Evolutionary conservation across 2,797 vertebrate genomes (phyloP), one percentile per base, ranked within the genome.

Genomic region (Anguilla obscura): DNA sequence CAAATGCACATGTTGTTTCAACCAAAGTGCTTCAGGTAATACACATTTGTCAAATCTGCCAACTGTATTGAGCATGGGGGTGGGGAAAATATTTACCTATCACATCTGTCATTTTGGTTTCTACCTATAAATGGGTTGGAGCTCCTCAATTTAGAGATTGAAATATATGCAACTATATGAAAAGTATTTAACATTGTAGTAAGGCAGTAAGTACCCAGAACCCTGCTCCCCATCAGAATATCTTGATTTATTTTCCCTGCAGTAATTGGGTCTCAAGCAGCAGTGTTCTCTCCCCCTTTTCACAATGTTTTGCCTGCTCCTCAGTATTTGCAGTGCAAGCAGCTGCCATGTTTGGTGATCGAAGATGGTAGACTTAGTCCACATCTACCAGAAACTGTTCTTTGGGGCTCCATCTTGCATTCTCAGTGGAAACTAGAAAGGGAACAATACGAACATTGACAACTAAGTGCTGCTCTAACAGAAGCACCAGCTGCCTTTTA

Each of bases 401-500:
- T 48, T 40, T n/a, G 45, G 79, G 40, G 79, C 45, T 82, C 40
- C 45, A n/a, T 82, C 45, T 50, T 50, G 24, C 45, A 18, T 33
- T 45, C 27, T 82, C 79, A 48, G 33, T 76, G 74, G 74, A n/a
- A 82, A 48, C 16, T 50, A 82, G 40, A 82, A 50, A 24, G 18
- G 45, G 74, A 18, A 79, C 74, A 10, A 71, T 71, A 71, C 27
- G 45, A 79, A 79, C 74, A 21, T 40, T 45, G 16, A 50, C 6
- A 48, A 82, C 79, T n/a, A 82, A 82, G 40, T 82, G 79, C 79
- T 82, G 45, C 79, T 82, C 79, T 50, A 45, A 82, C 79, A 82
- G 45, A 82, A 82, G 79, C 79, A 82, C 79, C 79, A 82, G 79
- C 79, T 82, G 40, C 79, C 79, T 82, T 82, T 82, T 82, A 82